Base-by-base conservation (phyloP, 1,140 invertebrate species). In the Himalopsyche phryganea region DNA sequence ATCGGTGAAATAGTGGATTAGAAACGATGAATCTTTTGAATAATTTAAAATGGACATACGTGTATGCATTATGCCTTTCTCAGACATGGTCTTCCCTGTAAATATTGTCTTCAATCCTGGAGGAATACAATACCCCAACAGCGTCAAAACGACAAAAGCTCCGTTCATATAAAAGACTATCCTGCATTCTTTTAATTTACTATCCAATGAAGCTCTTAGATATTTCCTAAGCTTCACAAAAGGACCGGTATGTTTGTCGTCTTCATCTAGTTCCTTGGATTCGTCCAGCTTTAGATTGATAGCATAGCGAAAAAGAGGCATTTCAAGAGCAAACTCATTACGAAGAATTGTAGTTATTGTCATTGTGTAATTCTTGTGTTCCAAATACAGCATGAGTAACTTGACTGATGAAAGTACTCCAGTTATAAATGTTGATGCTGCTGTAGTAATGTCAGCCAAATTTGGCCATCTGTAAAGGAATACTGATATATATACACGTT, bases 51-150 rank as follows among this genome's bases (percentile, higher is more conserved):
- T n/a, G n/a, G n/a, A 53, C 40, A 33, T 20, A 54, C 51, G 51
- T 6, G 33, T 17, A 23, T 54, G 35, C 14, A 54, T 11, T 35
- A 10, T 47, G 6, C 33, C 33, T 9, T 18, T 45, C 15, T 46
- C 44, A 0, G 44, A 54, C 1, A 19, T 17, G 1, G 10, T 46
- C 6, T 20, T 54, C 19, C 44, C 51, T n/a, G 41, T 46, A n/a
- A 46, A 11, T 11, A 54, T 19, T 10, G 18, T 54, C 32, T 23
- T 54, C 3, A 46, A 9, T 1, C 15, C 42, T 20, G 54, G 54
- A 42, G 38, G 14, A 13, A 50, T 15, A 11, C 54, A 57, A 18
- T 57, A 57, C 7, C 54, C 47, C n/a, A 49, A n/a, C 13, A 57
- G 35, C 13, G 54, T 57, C n/a, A 46, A 10, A 6, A 23, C 18